Percentiles rank a stretch among this genome's conserved stretches.
Conservation (phyloP, 2,113 vertebrate genomes). For the Crotophaga sulcirostris region DNA sequence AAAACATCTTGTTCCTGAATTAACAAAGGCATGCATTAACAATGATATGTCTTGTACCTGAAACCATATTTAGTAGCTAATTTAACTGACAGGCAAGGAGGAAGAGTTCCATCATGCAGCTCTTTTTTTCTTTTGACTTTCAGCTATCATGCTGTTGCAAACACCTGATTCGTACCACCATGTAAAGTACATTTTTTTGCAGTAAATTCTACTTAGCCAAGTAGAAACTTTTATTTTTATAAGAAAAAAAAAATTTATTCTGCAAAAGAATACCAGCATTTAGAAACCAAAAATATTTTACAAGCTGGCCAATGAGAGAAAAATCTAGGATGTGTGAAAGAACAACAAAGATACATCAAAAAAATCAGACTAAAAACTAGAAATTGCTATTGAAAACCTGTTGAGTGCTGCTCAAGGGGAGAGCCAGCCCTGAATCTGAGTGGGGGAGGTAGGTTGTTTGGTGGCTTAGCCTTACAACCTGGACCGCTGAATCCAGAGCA, state of each 20-base stretch:
- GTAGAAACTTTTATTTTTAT: background rate
- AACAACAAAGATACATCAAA: background rate
- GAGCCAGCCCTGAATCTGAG: background rate
- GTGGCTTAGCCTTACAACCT: background rate
- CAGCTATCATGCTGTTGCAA: background rate
- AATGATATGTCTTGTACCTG: conserved; percentile 11
- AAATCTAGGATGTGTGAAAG: background rate
- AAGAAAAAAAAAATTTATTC: background rate
- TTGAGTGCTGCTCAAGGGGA: background rate
- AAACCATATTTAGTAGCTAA: conserved; percentile 36
- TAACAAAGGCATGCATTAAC: conserved; percentile 18
- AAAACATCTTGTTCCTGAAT: background rate
- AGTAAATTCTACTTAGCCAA: background rate
- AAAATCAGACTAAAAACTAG: background rate
- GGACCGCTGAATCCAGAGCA: background rate
- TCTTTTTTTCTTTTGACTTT: background rate
- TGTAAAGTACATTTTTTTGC: background rate
- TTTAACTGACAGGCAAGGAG: conserved; percentile 22
- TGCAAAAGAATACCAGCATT: background rate
- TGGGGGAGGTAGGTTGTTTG: accelerated
- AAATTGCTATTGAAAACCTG: background rate
- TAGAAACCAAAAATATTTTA: background rate
- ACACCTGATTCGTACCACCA: background rate
- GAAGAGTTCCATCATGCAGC: background rate
- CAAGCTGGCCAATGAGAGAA: background rate